Conservation (phyloP, 2,888 invertebrate genomes). For the Mactromeris polynyma region DNA sequence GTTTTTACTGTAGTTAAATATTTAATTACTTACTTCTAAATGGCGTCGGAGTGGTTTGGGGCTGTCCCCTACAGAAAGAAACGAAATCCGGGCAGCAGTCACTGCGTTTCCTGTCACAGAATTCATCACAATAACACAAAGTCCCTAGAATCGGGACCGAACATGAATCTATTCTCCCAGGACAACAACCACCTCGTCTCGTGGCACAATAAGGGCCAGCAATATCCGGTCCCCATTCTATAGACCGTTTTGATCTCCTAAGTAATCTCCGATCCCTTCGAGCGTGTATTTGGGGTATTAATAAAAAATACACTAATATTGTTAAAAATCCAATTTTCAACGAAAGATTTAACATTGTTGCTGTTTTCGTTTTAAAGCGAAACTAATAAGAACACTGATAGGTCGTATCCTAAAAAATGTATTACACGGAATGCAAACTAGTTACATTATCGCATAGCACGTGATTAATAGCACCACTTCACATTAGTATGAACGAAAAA, state of each 20-base stretch:
- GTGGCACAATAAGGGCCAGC: constrained; percentile 79
- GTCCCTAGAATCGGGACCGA: constrained; percentile 94
- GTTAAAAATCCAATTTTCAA: constrained; percentile 15
- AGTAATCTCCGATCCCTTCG: not conserved
- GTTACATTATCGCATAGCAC: not conserved
- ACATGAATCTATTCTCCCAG: constrained; percentile 93
- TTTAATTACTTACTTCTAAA: constrained; percentile 49
- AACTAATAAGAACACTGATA: not conserved
- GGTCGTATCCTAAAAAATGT: not conserved
- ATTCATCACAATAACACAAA: constrained; percentile 96
- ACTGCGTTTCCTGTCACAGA: constrained; percentile 92
- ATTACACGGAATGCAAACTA: not conserved
- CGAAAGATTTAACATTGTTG: constrained; percentile 3
- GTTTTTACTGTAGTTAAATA: not conserved
- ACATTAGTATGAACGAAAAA: not conserved
- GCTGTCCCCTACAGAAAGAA: constrained; percentile 90
- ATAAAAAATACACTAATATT: not conserved
- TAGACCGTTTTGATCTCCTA: constrained; percentile 65
- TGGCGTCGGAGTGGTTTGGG: constrained; percentile 48
- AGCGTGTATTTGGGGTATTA: not conserved
- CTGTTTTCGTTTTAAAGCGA: not conserved
- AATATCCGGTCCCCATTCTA: constrained; percentile 80
- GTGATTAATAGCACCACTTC: not conserved
- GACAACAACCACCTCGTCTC: constrained; percentile 88
- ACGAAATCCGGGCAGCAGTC: constrained; percentile 98